Conservation (phyloP, 2,113 vertebrate genomes). For the Istiophorus platypterus region DNA sequence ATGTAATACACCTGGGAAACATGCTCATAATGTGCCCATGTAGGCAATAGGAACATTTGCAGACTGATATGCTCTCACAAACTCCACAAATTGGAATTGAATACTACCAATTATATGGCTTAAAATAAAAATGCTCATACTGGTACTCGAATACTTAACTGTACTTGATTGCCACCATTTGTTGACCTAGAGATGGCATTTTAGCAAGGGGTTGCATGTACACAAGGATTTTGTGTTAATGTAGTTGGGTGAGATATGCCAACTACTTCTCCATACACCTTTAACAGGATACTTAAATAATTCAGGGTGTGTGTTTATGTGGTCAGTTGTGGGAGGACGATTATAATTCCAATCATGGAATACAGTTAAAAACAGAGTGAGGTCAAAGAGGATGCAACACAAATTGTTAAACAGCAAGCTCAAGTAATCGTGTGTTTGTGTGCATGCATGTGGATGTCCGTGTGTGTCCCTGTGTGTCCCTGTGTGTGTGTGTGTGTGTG, state of each 20-base stretch:
- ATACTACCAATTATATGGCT: not conserved
- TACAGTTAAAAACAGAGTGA: constrained; percentile 25
- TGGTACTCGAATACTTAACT: not conserved
- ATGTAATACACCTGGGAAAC: not conserved
- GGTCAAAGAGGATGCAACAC: constrained; percentile 31
- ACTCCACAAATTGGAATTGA: not conserved
- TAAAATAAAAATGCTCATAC: constrained; percentile 3
- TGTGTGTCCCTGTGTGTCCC: too few species aligned
- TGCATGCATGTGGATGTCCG: not conserved
- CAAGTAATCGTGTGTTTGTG: constrained; percentile 17
- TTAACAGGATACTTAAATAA: not conserved
- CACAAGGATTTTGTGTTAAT: not conserved
- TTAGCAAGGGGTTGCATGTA: not conserved
- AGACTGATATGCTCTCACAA: not conserved
- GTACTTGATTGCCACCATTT: not conserved
- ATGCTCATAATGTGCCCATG: not conserved
- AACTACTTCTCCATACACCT: not conserved
- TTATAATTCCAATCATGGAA: constrained; percentile 44
- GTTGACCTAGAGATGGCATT: not conserved
- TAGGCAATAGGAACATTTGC: not conserved
- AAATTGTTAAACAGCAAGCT: constrained; percentile 39
- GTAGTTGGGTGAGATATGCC: not conserved
- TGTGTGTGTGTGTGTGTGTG: not conserved
- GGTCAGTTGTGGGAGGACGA: not conserved
- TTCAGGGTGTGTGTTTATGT: not conserved